phyloP scores from a whole-genome alignment of 2,113 vertebrate genomes.

The Pardalotus punctatus region DNA sequence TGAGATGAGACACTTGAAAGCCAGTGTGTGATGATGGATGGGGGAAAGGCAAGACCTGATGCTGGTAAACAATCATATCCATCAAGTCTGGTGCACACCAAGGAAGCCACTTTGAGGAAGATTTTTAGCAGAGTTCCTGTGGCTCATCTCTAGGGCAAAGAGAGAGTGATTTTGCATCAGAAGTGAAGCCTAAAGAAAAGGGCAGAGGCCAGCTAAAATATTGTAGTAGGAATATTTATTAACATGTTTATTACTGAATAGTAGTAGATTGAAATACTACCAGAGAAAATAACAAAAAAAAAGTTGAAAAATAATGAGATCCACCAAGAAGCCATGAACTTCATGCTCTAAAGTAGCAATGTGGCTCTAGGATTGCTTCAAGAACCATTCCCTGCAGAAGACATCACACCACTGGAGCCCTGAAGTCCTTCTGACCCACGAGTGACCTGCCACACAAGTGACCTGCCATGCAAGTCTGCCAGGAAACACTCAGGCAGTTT shows the following conservation, averaged over 20 bases:
- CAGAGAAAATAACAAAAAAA: not conserved
- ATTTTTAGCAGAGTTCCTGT: not conserved
- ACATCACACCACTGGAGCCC: not conserved
- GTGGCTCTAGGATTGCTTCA: not conserved
- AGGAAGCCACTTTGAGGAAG: not conserved
- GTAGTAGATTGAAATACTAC: not conserved
- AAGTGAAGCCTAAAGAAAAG: not conserved
- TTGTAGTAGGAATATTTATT: not conserved
- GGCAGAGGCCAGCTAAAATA: not conserved
- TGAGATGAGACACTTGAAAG: not conserved
- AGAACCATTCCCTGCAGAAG: not conserved
- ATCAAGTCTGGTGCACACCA: accelerated
- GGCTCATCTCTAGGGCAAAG: not conserved
- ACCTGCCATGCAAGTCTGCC: not conserved
- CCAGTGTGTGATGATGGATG: not conserved
- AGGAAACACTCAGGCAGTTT: not conserved
- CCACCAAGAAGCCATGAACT: not conserved
- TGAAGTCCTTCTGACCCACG: not conserved
- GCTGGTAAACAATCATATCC: not conserved
- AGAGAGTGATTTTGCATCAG: not conserved
- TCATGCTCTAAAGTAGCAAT: not conserved
- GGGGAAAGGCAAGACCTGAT: not conserved
- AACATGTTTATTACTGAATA: not conserved
- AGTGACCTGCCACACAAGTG: not conserved
- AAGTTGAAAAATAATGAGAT: not conserved